phyloP scores from a whole-genome alignment of 1,140 invertebrate species.

The Odontomachus brunneus region DNA sequence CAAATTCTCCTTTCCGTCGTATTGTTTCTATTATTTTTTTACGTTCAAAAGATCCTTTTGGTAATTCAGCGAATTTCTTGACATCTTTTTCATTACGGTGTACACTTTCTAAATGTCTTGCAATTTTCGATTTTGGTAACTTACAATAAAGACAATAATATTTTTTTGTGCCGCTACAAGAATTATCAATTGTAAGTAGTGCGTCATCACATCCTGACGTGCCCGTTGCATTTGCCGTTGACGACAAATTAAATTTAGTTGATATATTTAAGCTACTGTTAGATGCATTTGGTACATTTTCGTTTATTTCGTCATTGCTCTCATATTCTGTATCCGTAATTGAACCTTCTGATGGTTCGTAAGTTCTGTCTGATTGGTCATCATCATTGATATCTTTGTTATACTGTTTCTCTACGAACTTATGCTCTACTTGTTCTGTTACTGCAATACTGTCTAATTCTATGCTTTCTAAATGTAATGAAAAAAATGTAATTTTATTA shows the following conservation, averaged over 20 bases:
- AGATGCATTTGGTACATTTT: not conserved
- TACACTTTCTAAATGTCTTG: slow-evolving; percentile 19
- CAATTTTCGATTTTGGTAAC: not conserved
- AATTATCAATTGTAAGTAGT: not conserved
- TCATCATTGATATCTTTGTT: not conserved
- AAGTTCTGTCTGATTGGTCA: not conserved
- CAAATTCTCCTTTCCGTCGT: slow-evolving; percentile 32
- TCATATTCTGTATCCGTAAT: not conserved
- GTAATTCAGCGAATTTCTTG: slow-evolving; percentile 13
- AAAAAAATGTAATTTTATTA: not conserved
- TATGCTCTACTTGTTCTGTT: not conserved
- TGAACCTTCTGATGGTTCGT: not conserved
- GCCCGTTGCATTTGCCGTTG: not conserved
- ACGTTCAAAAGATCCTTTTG: slow-evolving; percentile 25
- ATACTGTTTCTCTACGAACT: not conserved
- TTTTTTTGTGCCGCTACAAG: slow-evolving; percentile 1
- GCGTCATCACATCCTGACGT: slow-evolving; percentile 6
- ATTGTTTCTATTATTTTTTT: slow-evolving; percentile 33
- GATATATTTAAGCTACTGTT: not conserved
- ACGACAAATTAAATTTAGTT: not conserved
- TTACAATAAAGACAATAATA: slow-evolving; percentile 16
- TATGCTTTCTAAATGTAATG: too few relatives aligned
- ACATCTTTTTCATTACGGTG: slow-evolving; percentile 26
- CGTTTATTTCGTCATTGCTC: slow-evolving; percentile 8
- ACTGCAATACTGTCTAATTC: not conserved